Base-by-base conservation (phyloP, 2,888 invertebrate species). In the Gymnocheta viridis region DNA sequence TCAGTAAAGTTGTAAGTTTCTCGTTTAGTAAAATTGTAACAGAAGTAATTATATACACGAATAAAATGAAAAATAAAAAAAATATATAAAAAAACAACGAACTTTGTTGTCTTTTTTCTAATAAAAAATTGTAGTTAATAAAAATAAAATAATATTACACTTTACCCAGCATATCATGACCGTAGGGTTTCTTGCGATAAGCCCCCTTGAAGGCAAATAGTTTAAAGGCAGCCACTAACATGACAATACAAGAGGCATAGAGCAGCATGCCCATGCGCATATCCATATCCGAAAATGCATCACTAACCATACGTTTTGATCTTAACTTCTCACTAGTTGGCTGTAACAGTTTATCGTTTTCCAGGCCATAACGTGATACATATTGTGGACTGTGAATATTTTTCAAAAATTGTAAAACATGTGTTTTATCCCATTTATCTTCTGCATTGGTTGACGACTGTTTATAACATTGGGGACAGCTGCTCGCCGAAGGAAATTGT, bases 221-320 rank as follows among this genome's bases (percentile, higher is more conserved):
- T n/a, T n/a, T n/a, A n/a, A n/a, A n/a, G n/a, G n/a, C n/a, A n/a
- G n/a, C n/a, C n/a, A n/a, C n/a, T n/a, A n/a, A n/a, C n/a, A n/a
- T n/a, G n/a, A n/a, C n/a, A n/a, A n/a, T n/a, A n/a, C n/a, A n/a
- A 90, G 94, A 94, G 88, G 95, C 93, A 92, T 96, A 96, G 88
- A 96, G 93, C 87, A 96, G 92, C 92, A 96, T 94, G 91, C 96
- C 95, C 92, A 96, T 94, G 90, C 96, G 95, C 91, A 96, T 94
- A 91, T 96, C 96, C 91, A 92, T 91, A 85, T 92, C 92, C 29
- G 91, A 90, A 79, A 92, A 92, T 10, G 91, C 90, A 78, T 87
- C 91, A 5, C 89, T 87, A 12, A 91, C 86, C 85, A 91, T 90
- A 12, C 91, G 91, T 79, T 91, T 91, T 32, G 89, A 89, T 0